A percentile compares a stretch with the other conserved stretches of the same genome.
Evolutionary conservation across 2,888 invertebrate genomes (phyloP).

Genomic region (Drosophila subquinaria): DNA sequence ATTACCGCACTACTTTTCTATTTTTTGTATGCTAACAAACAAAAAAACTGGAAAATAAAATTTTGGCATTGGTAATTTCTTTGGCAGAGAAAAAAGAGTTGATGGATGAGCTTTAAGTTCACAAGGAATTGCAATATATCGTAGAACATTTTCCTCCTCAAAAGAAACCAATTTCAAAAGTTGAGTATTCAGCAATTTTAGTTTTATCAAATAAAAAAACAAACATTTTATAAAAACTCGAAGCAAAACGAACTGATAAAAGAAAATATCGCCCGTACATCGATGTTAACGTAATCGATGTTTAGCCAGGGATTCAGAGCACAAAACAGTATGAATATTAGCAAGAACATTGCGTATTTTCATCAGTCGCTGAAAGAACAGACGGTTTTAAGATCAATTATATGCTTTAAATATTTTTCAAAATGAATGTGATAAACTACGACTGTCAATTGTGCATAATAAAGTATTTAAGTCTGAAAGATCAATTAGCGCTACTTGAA

Average conservation of each 20-base stretch:
- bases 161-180: too few relatives aligned
- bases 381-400: neutral
- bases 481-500: slow-evolving; percentile 32
- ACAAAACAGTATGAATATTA: neutral
- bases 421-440: slow-evolving; percentile 30
- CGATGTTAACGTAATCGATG: slow-evolving; percentile 11
- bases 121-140: too few relatives aligned
- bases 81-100: too few relatives aligned
- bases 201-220: slow-evolving; percentile 11
- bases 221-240: slow-evolving; percentile 21
- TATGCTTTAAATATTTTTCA: neutral
- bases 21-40: too few relatives aligned
- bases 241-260: slow-evolving; percentile 36
- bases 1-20: too few relatives aligned
- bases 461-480: slow-evolving; percentile 11
- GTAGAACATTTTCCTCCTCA: too few relatives aligned
- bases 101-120: too few relatives aligned
- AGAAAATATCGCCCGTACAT: slow-evolving; percentile 31
- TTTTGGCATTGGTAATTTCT: too few relatives aligned
- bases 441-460: slow-evolving; percentile 31
- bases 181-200: too few relatives aligned
- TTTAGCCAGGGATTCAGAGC: slow-evolving; percentile 19
- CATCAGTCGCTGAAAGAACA: neutral
- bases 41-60: too few relatives aligned
- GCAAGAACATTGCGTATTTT: neutral